A percentile compares a stretch with the other conserved stretches of the same genome.
phyloP scores from a whole-genome alignment of 1,140 invertebrate genomes.

The Chironomus tepperi region DNA sequence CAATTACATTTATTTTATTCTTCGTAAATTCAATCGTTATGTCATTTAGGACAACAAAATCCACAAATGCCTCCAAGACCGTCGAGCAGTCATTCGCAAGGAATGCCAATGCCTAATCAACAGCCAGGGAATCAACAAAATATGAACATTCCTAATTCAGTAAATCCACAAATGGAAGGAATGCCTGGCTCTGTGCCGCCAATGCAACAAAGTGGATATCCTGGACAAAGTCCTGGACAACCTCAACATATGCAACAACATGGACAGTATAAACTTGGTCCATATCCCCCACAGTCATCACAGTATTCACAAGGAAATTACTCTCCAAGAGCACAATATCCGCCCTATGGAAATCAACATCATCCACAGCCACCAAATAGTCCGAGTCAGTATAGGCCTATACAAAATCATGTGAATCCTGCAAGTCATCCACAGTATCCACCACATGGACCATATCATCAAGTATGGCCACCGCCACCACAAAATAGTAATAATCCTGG shows the following conservation, averaged over 20 bases:
- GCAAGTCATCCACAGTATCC: conserved; percentile 39
- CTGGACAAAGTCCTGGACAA: conserved; percentile 38
- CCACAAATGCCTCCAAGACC: conserved; percentile 86
- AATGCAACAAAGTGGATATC: conserved; percentile 29
- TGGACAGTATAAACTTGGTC: conserved; percentile 35
- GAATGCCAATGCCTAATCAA: conserved; percentile 32
- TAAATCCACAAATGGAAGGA: background rate
- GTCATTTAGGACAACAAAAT: conserved; percentile 75
- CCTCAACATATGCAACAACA: conserved; percentile 35
- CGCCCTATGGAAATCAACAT: conserved; percentile 39
- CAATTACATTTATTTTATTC: background rate
- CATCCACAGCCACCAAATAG: conserved; percentile 11
- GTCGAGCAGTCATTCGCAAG: conserved; percentile 75
- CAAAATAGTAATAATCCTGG: conserved; percentile 29
- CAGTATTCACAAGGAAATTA: conserved; percentile 51
- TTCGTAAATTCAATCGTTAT: background rate
- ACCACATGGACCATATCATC: conserved; percentile 35
- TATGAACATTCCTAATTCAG: background rate
- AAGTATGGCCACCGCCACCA: conserved; percentile 25
- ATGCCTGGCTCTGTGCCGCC: background rate
- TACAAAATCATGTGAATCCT: conserved; percentile 20
- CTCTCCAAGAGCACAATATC: conserved; percentile 46
- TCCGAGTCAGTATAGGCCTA: background rate
- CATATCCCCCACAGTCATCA: conserved; percentile 45
- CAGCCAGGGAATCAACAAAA: conserved; percentile 23